phyloP scores from a whole-genome alignment of 2,888 invertebrate genomes.

The Andricus curvator region DNA sequence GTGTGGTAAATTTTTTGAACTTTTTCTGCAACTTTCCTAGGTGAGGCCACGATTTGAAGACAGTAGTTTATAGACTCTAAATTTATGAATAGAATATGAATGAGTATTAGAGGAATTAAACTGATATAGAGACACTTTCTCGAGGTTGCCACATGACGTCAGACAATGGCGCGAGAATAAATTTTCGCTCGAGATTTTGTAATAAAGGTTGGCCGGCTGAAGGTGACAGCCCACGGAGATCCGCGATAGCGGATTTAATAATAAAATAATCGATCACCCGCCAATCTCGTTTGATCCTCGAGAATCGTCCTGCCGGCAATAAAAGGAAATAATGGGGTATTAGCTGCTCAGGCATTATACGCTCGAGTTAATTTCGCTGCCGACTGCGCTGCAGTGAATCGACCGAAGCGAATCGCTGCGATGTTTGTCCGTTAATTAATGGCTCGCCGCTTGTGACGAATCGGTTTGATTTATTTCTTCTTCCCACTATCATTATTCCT shows the following conservation, averaged over 20 bases:
- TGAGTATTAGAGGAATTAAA: neutral
- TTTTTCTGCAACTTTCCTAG: too few relatives aligned
- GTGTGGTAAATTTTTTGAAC: too few relatives aligned
- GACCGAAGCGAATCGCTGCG: constrained; percentile 10
- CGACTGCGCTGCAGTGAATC: neutral
- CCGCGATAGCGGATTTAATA: neutral
- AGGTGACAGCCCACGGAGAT: neutral
- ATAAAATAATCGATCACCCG: constrained; percentile 17
- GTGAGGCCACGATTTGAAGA: too few relatives aligned
- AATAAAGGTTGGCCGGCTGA: constrained; percentile 2
- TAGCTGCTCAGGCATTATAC: constrained; percentile 9
- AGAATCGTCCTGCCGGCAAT: neutral
- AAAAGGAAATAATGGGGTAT: constrained; percentile 36
- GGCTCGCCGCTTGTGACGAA: constrained; percentile 8
- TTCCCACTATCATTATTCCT: neutral
- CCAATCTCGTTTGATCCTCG: constrained; percentile 2
- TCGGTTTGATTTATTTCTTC: constrained; percentile 16
- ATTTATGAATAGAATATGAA: neutral
- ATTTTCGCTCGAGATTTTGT: constrained; percentile 1
- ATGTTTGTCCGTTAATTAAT: constrained; percentile 26
- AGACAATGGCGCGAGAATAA: constrained; percentile 2
- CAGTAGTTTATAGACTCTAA: too few relatives aligned
- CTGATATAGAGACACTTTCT: constrained; percentile 2
- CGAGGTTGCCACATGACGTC: constrained; percentile 29
- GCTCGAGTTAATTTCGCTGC: constrained; percentile 35